Percentiles rank a stretch among this genome's conserved stretches.
phyloP scores from a whole-genome alignment of 2,113 vertebrate species.

The Dromiciops gliroides region DNA sequence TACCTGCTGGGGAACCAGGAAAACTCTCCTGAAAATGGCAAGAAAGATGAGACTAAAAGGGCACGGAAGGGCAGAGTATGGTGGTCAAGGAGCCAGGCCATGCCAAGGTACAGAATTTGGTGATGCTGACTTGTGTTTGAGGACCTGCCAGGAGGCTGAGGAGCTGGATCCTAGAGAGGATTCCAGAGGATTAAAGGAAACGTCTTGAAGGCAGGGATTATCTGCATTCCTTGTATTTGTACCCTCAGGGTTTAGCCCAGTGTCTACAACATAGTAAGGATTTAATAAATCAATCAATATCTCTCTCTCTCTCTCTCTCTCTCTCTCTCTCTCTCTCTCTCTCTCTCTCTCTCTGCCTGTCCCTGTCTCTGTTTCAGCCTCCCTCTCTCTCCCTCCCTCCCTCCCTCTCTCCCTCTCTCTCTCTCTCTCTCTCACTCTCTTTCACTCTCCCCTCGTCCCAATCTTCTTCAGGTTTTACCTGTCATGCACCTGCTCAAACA shows the following conservation, averaged over 20 bases:
- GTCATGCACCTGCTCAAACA: background rate
- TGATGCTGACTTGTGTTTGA: background rate
- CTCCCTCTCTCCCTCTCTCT: too few relatives aligned
- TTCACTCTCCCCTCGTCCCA: too few relatives aligned
- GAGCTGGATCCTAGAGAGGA: background rate
- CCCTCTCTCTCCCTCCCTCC: too few relatives aligned
- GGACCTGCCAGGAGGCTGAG: background rate
- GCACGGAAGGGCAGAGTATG: background rate
- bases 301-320: background rate
- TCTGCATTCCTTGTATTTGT: background rate
- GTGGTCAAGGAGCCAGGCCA: background rate
- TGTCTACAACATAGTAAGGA: background rate
- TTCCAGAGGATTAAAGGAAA: background rate
- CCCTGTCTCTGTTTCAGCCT: background rate
- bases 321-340: background rate
- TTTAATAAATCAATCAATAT: background rate
- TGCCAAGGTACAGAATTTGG: background rate
- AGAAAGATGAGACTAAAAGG: background rate
- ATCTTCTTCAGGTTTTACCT: background rate
- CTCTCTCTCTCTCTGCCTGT: background rate
- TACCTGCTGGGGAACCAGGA: background rate
- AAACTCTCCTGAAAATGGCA: background rate
- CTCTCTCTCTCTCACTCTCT: too few relatives aligned
- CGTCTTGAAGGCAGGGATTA: background rate
- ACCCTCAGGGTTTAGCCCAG: background rate